Evolutionary conservation across 2,113 vertebrate genomes (phyloP), one percentile per base, ranked within the genome.

Genomic region (Sebastes fasciatus): DNA sequence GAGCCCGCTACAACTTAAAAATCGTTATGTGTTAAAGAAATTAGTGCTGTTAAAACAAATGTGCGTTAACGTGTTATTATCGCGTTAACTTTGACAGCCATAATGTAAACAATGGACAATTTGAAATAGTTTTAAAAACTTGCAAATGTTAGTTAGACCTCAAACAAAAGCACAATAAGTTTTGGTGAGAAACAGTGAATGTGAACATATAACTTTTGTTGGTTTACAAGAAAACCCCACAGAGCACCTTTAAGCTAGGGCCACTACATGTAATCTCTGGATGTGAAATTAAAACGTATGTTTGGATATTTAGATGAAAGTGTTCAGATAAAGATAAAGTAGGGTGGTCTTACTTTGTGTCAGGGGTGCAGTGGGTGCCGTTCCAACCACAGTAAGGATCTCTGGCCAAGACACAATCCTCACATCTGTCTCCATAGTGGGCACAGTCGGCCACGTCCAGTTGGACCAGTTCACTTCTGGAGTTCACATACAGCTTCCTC

Each of bases 371-470:
- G 1, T 0, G 14, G 4, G 0, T 0, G 2, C 1, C 1, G 4
- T 65, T 4, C 95, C 95, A 96, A 77, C 64, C 13, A 12, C 95
- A 96, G 88, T 95, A 90, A 0, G 95, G 95, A 58, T 96, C 94
- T 86, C 90, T 83, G 73, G 95, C 92, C 55, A 94, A 69, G 8
- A 88, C 17, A 8, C 94, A 96, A 0, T 88, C 73, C 9, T 66
- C 8, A 52, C 94, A 95, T 2, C 43, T 66, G 0, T 87, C 5
- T 58, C 93, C 94, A 34, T 95, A 95, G 3, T 51, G 54, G 0
- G 6, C 1, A 71, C 95, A 96, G 80, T 79, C 69, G 5, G 8
- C 58, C 64, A 93, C 77, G n/a, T 95, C 76, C 16, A 95, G n/a
- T 21, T 93, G 92, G 57, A 91, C 77, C 70, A 96, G 17, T 67